These are phyloP conservation scores for Galerucella nymphaeae DNA, from an alignment of 2,888 invertebrate genomes.

Conservation along the genomic window DNA sequence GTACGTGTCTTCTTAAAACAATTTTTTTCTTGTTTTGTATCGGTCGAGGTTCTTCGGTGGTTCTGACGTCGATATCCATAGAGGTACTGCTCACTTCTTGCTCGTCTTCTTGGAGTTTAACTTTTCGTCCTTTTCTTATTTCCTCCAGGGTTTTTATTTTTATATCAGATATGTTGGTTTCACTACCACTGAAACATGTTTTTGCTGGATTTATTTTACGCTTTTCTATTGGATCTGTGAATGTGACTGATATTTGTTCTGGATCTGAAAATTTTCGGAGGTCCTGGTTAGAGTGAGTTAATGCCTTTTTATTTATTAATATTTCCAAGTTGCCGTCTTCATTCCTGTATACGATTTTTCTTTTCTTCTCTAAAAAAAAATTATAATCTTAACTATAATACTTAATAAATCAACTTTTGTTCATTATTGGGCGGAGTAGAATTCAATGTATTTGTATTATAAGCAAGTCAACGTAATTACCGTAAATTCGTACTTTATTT, in stretches of 20 bases:
- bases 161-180: slow-evolving; percentile 42
- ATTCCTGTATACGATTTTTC: slow-evolving; percentile 35
- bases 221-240: not conserved
- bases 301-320: slow-evolving; percentile 14
- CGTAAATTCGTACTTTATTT: no score
- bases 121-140: slow-evolving; percentile 60
- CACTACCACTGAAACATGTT: not conserved
- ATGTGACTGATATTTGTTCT: not conserved
- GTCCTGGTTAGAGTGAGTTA: slow-evolving; percentile 2
- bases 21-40: slow-evolving; percentile 23
- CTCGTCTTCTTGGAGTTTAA: slow-evolving; percentile 35
- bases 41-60: not conserved
- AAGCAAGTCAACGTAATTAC: no score
- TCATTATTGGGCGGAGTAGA: no score
- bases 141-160: slow-evolving; percentile 64
- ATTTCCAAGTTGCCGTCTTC: slow-evolving; percentile 35
- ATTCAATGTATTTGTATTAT: no score
- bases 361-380: slow-evolving; percentile 33
- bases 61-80: slow-evolving; percentile 43
- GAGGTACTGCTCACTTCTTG: slow-evolving; percentile 58
- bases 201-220: not conserved
- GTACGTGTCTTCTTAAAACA: slow-evolving; percentile 14
- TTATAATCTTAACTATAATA: not conserved
- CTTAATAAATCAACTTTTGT: no score
- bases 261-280: not conserved